A percentile compares a stretch with the other conserved stretches of the same genome.
phyloP scores from a whole-genome alignment of 2,888 invertebrate genomes.

The Dasysyrphus albostriatus region DNA sequence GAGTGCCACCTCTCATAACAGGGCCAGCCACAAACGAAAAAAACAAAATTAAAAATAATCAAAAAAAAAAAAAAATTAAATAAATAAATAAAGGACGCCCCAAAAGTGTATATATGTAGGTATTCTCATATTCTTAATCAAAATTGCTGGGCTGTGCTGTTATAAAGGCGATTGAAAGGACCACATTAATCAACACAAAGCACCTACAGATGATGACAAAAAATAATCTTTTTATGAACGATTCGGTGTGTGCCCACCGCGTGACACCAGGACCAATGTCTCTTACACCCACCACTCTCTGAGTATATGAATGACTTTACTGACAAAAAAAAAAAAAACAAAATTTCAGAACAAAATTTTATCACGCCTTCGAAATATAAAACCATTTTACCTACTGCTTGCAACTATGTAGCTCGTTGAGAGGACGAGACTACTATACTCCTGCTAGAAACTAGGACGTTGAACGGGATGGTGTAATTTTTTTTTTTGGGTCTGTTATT shows the following conservation, averaged over 20 bases:
- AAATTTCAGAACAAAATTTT: constrained; percentile 25
- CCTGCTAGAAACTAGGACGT: not conserved
- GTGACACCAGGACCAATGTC: constrained; percentile 27
- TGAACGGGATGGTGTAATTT: not conserved
- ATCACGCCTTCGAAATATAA: constrained; percentile 39
- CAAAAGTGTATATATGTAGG: constrained; percentile 16
- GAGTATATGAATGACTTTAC: not conserved
- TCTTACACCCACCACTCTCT: constrained; percentile 6
- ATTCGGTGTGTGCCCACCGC: not conserved
- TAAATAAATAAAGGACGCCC: constrained; percentile 15
- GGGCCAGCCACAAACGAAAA: constrained; percentile 1
- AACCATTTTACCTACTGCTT: constrained; percentile 50
- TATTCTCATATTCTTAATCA: constrained; percentile 38
- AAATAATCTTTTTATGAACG: constrained; percentile 59
- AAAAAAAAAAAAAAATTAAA: constrained; percentile 9
- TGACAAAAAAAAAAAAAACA: constrained; percentile 8
- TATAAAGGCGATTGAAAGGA: constrained; percentile 69
- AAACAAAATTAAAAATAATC: constrained; percentile 10
- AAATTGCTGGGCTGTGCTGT: constrained; percentile 34
- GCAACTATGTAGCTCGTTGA: not conserved
- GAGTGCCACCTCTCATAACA: constrained; percentile 58
- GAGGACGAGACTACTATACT: not conserved
- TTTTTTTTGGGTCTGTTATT: constrained; percentile 9
- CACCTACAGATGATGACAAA: constrained; percentile 72
- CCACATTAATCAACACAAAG: constrained; percentile 74